Conservation (phyloP, 2,113 vertebrate genomes). For the Apistogramma diplotaenia region DNA sequence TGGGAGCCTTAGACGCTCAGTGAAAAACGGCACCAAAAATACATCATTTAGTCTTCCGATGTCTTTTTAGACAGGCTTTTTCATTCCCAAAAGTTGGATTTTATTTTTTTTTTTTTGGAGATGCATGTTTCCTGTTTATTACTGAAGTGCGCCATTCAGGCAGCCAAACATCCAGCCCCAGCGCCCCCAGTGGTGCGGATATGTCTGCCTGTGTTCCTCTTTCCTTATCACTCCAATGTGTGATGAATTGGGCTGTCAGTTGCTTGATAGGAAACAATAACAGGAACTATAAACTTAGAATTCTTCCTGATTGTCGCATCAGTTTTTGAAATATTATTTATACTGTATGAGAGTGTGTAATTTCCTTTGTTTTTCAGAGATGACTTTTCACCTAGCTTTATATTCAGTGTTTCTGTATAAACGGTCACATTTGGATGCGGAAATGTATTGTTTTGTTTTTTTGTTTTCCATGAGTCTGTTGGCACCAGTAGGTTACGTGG, state of each 20-base stretch:
- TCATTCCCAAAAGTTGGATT: slow-evolving; percentile 1
- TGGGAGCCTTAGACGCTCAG: background rate
- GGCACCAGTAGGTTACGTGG: background rate
- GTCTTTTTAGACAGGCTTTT: background rate
- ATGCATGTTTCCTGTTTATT: slow-evolving; percentile 72
- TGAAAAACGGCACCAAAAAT: background rate
- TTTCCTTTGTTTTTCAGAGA: slow-evolving; percentile 54
- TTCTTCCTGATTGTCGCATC: slow-evolving; percentile 54
- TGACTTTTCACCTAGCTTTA: slow-evolving; percentile 11
- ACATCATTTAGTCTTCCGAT: background rate
- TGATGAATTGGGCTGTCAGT: slow-evolving; percentile 71
- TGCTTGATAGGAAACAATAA: slow-evolving; percentile 78
- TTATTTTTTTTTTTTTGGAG: slow-evolving; percentile 2
- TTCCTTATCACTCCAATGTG: slow-evolving; percentile 62
- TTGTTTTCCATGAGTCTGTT: background rate
- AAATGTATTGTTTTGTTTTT: background rate
- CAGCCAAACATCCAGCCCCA: slow-evolving; percentile 58
- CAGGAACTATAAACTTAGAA: slow-evolving; percentile 80
- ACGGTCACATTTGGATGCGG: background rate
- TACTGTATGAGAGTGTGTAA: slow-evolving; percentile 33
- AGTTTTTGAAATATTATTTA: slow-evolving; percentile 69
- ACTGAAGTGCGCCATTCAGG: slow-evolving; percentile 17
- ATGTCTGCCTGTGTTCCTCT: slow-evolving; percentile 67
- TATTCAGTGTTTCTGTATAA: background rate
- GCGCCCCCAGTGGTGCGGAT: slow-evolving; percentile 61